Conservation (phyloP, 2,113 vertebrate genomes). For the Sinosuthora webbiana region DNA sequence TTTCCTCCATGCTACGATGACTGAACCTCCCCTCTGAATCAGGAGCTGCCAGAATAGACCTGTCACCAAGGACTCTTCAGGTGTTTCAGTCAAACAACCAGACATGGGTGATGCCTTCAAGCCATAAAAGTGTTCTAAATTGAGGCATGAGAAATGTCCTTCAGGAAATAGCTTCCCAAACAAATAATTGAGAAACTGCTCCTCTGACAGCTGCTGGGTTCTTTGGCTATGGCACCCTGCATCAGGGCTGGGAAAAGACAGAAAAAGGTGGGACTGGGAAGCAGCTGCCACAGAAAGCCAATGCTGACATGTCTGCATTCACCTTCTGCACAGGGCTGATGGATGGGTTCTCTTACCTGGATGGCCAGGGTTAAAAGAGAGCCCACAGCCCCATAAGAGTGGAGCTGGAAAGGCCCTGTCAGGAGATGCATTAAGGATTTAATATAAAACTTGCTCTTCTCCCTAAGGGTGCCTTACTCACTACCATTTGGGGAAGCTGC, state of each 20-base stretch:
- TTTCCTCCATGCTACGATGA: not conserved
- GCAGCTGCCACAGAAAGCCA: not conserved
- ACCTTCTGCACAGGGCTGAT: fast-evolving
- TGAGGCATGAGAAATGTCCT: not conserved
- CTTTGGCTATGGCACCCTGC: not conserved
- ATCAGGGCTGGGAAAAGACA: not conserved
- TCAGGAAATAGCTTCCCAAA: not conserved
- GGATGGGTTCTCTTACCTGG: not conserved
- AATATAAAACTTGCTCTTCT: not conserved
- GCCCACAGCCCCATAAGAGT: not conserved
- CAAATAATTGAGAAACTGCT: not conserved
- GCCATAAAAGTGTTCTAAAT: not conserved
- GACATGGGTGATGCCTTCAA: not conserved
- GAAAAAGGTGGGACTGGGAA: not conserved
- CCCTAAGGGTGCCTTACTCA: not conserved
- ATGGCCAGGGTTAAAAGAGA: not conserved
- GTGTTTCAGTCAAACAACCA: not conserved
- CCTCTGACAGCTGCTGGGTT: not conserved
- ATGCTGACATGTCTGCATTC: not conserved
- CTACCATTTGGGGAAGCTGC: not conserved
- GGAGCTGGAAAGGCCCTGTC: not conserved
- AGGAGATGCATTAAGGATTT: not conserved
- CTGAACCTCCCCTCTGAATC: not conserved
- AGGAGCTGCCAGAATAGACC: not conserved
- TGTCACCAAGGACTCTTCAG: not conserved